phyloP scores from a whole-genome alignment of 2,797 vertebrate species.

The Gadopsis bispinosus region DNA sequence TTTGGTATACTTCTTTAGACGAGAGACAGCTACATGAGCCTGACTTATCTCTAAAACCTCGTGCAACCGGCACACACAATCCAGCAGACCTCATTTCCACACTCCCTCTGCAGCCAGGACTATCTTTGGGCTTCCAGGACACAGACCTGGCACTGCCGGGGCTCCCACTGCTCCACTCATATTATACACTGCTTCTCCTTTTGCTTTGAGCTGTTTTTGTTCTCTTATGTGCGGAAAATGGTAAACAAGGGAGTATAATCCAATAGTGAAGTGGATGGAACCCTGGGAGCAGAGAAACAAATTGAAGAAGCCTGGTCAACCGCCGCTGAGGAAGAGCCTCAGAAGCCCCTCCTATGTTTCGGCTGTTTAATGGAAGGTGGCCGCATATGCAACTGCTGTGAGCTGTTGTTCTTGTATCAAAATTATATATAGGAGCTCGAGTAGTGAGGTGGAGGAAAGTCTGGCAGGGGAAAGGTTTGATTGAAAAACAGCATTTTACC shows the following conservation, averaged over 20 bases:
- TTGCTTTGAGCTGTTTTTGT: constrained; percentile 78
- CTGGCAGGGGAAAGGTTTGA: neutral
- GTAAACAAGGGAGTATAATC: constrained; percentile 75
- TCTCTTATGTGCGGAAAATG: constrained; percentile 68
- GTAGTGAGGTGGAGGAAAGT: constrained; percentile 5
- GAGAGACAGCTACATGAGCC: constrained; percentile 9
- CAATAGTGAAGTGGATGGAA: constrained; percentile 60
- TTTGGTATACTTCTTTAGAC: constrained; percentile 8
- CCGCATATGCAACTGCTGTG: constrained; percentile 38
- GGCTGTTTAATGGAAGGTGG: constrained; percentile 41
- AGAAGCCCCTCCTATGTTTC: constrained; percentile 43
- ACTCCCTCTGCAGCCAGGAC: constrained; percentile 44
- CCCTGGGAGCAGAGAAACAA: constrained; percentile 63
- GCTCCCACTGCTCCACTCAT: constrained; percentile 58
- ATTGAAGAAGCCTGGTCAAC: constrained; percentile 54
- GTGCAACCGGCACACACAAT: constrained; percentile 40
- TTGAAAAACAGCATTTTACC: constrained; percentile 24
- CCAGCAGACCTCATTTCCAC: constrained; percentile 61
- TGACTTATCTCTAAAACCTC: constrained; percentile 28
- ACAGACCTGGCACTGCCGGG: constrained; percentile 60
- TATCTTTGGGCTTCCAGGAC: constrained; percentile 71
- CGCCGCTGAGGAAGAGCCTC: constrained; percentile 49
- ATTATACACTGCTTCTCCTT: constrained; percentile 66
- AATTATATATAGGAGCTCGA: constrained; percentile 45
- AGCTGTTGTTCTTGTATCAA: constrained; percentile 62